These are phyloP conservation scores for Chroicocephalus ridibundus DNA, from an alignment of 2,113 vertebrate species.

Conservation along the genomic window DNA sequence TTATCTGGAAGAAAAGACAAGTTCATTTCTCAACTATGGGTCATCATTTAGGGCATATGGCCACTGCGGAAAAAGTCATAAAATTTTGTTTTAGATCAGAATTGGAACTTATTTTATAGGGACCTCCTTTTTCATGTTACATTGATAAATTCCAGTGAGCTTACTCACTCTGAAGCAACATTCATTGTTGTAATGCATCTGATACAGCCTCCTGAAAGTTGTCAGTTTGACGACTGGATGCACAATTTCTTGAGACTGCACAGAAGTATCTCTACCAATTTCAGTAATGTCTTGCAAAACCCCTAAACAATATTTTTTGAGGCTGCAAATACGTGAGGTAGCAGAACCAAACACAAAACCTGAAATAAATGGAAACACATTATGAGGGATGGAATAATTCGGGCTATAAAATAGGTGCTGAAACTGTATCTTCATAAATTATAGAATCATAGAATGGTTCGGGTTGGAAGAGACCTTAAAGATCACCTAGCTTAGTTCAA, in stretches of 20 bases:
- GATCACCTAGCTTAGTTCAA: neutral
- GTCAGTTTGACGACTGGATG: neutral
- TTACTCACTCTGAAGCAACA: neutral
- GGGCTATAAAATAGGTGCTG: neutral
- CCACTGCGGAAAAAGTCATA: neutral
- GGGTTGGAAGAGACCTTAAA: no score
- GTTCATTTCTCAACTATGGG: neutral
- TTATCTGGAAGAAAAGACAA: neutral
- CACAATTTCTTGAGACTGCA: slow-evolving; percentile 26
- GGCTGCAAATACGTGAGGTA: slow-evolving; percentile 17
- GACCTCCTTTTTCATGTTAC: neutral
- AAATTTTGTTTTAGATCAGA: neutral
- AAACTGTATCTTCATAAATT: neutral
- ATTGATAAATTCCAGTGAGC: neutral
- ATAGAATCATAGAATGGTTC: no score
- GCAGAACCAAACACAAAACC: slow-evolving; percentile 43
- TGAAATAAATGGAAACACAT: slow-evolving; percentile 31
- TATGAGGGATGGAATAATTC: neutral
- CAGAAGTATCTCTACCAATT: neutral
- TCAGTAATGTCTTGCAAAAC: slow-evolving; percentile 15
- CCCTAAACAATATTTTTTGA: neutral
- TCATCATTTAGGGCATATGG: neutral
- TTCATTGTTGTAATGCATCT: neutral
- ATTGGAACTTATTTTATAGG: neutral
- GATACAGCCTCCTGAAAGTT: neutral